A percentile compares a stretch with the other conserved stretches of the same genome.
Conservation (phyloP, 2,797 vertebrate genomes). For the Prunella strophiata region DNA sequence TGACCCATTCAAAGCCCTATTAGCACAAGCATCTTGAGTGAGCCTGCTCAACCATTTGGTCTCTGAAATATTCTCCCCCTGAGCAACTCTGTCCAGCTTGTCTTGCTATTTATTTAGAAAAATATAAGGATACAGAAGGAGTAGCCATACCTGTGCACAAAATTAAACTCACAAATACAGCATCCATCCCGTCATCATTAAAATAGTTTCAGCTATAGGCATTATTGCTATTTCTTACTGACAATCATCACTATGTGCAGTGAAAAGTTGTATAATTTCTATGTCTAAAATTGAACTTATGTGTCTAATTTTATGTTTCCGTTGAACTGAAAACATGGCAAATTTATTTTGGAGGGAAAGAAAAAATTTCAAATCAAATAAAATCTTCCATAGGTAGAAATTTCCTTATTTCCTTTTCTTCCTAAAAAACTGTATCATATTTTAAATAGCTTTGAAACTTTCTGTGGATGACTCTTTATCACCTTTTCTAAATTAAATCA, state of each 20-base stretch:
- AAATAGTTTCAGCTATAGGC: not conserved
- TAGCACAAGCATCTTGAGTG: not conserved
- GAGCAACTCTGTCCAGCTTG: not conserved
- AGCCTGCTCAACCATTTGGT: not conserved
- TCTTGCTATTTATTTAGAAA: not conserved
- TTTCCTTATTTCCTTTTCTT: not conserved
- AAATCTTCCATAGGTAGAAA: not conserved
- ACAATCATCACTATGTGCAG: too few relatives aligned
- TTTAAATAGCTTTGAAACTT: not conserved
- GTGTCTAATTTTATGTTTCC: not conserved
- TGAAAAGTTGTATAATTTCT: not conserved
- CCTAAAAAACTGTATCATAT: not conserved
- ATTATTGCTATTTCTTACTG: not conserved
- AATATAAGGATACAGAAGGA: not conserved
- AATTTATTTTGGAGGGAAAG: not conserved
- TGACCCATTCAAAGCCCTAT: not conserved
- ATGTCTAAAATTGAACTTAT: rapidly evolving
- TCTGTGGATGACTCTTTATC: not conserved
- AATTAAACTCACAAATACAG: not conserved
- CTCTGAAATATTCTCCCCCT: not conserved
- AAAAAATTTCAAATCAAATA: not conserved
- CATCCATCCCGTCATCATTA: not conserved
- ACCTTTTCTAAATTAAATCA: not conserved
- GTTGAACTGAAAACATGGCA: not conserved
- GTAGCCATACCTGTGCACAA: not conserved